Percentiles rank a stretch among this genome's conserved stretches.
Evolutionary conservation across 1,140 invertebrate species (phyloP).

Genomic region (Pseudoatta argentina): DNA sequence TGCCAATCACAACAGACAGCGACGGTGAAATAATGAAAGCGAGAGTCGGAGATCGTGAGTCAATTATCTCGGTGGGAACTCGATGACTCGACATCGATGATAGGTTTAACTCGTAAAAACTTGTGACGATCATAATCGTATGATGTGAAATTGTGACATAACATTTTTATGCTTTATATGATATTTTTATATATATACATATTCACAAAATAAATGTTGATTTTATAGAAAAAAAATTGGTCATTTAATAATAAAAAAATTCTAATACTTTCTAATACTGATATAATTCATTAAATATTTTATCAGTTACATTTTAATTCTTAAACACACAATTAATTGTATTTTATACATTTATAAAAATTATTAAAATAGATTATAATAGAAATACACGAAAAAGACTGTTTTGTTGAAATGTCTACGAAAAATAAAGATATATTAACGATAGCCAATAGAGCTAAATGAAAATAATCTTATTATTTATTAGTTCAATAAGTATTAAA

Average conservation of each 20-base stretch:
- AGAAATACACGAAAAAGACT: no score
- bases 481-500: no score
- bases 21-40: slow-evolving; percentile 23
- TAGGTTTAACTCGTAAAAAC: slow-evolving; percentile 8
- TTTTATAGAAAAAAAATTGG: neutral
- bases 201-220: neutral
- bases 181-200: neutral
- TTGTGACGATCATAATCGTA: neutral
- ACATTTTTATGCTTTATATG: neutral
- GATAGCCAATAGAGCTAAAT: no score
- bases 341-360: neutral
- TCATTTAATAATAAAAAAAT: neutral
- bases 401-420: no score
- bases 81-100: slow-evolving; percentile 6
- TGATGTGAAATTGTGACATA: neutral
- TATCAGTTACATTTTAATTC: neutral
- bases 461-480: no score
- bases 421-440: no score
- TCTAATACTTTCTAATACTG: no score
- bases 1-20: neutral
- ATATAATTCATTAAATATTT: slow-evolving; percentile 16
- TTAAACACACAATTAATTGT: neutral
- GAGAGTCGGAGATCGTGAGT: slow-evolving; percentile 13
- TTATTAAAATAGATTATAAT: neutral
- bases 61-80: slow-evolving; percentile 18